Evolutionary conservation across 2,797 vertebrate genomes (phyloP).

Genomic region (Protosalanx chinensis): DNA sequence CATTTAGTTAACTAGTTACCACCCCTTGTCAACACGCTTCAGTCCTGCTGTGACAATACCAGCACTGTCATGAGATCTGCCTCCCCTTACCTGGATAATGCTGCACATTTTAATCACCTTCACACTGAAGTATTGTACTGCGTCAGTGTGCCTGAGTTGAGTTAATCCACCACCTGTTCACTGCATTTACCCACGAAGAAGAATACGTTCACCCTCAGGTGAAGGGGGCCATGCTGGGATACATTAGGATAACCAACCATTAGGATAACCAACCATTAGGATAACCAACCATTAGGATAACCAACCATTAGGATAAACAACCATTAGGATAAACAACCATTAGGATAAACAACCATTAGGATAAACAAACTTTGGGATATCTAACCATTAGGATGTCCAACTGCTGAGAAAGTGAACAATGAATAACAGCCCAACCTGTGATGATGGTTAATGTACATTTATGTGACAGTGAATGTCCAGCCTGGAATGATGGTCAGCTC

Average conservation of each 20-base stretch:
- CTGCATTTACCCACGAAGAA: neutral
- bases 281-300: neutral
- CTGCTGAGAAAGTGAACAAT: neutral
- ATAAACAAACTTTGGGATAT: neutral
- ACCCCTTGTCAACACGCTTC: too few relatives aligned
- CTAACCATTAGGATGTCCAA: neutral
- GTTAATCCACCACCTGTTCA: conserved; percentile 45
- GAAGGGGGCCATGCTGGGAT: neutral
- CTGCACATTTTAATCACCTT: conserved; percentile 43
- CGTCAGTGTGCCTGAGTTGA: conserved; percentile 27
- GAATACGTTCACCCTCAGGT: neutral
- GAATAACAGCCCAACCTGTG: neutral
- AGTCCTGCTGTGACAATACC: too few relatives aligned
- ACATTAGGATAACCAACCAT: neutral
- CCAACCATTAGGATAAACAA: neutral
- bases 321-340: neutral
- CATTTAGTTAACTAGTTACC: too few relatives aligned
- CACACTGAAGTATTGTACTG: conserved; percentile 43
- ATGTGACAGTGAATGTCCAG: neutral
- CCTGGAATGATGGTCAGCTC: neutral
- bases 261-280: neutral
- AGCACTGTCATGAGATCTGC: too few relatives aligned
- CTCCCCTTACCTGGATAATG: too few relatives aligned
- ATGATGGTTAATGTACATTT: neutral
- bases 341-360: neutral